Conservation (phyloP, 2,888 invertebrate genomes). For the Drosophila longiperda region DNA sequence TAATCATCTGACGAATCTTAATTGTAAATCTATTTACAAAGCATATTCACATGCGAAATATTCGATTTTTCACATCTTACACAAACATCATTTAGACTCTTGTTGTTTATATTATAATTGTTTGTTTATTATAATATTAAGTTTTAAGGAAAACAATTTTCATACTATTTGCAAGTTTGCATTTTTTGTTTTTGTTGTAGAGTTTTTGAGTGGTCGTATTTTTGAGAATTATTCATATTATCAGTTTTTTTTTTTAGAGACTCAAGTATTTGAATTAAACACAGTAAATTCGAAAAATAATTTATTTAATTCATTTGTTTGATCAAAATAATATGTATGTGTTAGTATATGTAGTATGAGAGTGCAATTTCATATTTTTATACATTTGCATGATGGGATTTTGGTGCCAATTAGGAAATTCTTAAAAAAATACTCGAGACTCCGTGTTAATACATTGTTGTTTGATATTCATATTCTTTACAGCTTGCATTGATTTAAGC, state of each 20-base stretch:
- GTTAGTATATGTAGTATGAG: constrained; percentile 2
- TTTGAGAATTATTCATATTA: constrained; percentile 69
- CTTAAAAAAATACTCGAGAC: constrained; percentile 77
- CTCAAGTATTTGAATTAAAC: constrained; percentile 68
- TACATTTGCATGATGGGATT: constrained; percentile 14
- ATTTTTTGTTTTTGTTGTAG: constrained; percentile 25
- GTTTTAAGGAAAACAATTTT: constrained; percentile 25
- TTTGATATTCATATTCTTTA: constrained; percentile 57
- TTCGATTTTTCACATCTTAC: constrained; percentile 50
- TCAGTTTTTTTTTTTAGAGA: constrained; percentile 59
- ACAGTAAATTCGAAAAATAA: constrained; percentile 10
- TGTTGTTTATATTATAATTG: constrained; percentile 1
- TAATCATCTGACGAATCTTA: constrained; percentile 33
- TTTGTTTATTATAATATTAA: constrained; percentile 2
- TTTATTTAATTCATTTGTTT: constrained; percentile 22
- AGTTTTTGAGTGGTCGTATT: constrained; percentile 58
- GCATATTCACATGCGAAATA: constrained; percentile 49
- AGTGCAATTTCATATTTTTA: constrained; percentile 16
- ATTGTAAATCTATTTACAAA: constrained; percentile 54
- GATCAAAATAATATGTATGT: neutral
- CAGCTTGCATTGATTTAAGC: constrained; percentile 45
- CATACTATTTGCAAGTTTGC: constrained; percentile 64
- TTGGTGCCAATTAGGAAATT: constrained; percentile 34
- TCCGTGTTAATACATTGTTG: constrained; percentile 65
- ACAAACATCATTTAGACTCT: constrained; percentile 40